Conservation (phyloP, 2,888 invertebrate genomes). For the Gortyna flavago region DNA sequence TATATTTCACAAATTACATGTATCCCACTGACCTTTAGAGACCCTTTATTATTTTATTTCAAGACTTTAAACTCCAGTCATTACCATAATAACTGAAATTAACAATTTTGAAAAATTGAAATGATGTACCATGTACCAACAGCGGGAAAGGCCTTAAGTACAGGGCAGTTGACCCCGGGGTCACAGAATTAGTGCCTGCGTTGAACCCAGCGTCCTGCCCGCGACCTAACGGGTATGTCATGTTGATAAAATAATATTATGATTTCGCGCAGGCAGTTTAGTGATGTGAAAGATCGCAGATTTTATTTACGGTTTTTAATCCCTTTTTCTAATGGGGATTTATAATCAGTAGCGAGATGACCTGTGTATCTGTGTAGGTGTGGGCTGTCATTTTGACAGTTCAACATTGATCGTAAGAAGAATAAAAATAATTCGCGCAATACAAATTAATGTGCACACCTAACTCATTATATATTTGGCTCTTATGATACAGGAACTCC, state of each 20-base stretch:
- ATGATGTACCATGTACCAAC: constrained; percentile 31
- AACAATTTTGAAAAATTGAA: constrained; percentile 56
- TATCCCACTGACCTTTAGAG: constrained; percentile 35
- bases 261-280: constrained; percentile 7
- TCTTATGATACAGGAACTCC: neutral
- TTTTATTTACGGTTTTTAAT: neutral
- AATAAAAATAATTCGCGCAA: too few species aligned
- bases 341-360: neutral
- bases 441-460: too few species aligned
- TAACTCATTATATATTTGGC: too few species aligned
- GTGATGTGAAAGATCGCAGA: constrained; percentile 6
- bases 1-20: constrained; percentile 48
- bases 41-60: constrained; percentile 39
- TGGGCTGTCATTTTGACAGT: too few species aligned
- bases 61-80: constrained; percentile 30
- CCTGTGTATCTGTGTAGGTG: neutral
- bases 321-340: neutral
- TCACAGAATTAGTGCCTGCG: constrained; percentile 65
- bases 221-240: constrained; percentile 46
- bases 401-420: too few species aligned
- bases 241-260: constrained; percentile 38
- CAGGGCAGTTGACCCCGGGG: constrained; percentile 63
- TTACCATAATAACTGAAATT: constrained; percentile 57
- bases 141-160: constrained; percentile 54
- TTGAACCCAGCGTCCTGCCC: constrained; percentile 39